Evolutionary conservation across 2,797 vertebrate genomes (phyloP).

Genomic region (Argya squamiceps): DNA sequence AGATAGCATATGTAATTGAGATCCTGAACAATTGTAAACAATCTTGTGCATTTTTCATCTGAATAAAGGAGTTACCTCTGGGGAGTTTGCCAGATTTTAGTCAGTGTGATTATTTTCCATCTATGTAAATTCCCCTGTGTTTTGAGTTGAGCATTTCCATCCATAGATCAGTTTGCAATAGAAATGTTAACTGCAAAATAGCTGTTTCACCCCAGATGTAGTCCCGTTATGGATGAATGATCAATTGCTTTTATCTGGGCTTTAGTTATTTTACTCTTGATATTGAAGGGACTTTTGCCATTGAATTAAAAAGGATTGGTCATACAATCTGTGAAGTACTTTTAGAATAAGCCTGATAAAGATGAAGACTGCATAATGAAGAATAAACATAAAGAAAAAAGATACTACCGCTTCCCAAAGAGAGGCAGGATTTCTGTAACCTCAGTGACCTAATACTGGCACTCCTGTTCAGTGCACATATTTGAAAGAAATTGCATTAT

Average conservation of each 20-base stretch:
- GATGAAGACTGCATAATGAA: not conserved
- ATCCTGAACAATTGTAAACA: conserved; percentile 35
- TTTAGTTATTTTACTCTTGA: not conserved
- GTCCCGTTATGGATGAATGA: not conserved
- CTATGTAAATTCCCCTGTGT: conserved; percentile 16
- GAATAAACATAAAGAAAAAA: not conserved
- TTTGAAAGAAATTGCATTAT: conserved; percentile 35
- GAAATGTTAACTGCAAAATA: not conserved
- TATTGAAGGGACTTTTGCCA: not conserved
- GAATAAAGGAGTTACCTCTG: conserved; percentile 7
- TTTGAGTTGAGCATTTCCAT: conserved; percentile 2
- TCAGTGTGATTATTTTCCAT: conserved; percentile 25
- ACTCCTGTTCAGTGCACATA: not conserved
- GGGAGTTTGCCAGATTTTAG: conserved; percentile 33
- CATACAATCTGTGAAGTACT: not conserved
- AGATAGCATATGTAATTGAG: conserved; percentile 14
- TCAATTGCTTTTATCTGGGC: not conserved
- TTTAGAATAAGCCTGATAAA: not conserved
- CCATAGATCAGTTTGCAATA: not conserved
- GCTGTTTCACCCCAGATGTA: conserved; percentile 18
- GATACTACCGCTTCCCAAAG: not conserved
- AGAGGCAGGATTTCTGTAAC: not conserved
- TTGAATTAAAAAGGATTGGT: not conserved
- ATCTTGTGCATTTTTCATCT: conserved; percentile 3
- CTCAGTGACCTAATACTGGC: conserved; percentile 5